These are phyloP conservation scores for Pentalonia nigronervosa DNA, from an alignment of 1,140 invertebrate genomes.

Conservation along the genomic window DNA sequence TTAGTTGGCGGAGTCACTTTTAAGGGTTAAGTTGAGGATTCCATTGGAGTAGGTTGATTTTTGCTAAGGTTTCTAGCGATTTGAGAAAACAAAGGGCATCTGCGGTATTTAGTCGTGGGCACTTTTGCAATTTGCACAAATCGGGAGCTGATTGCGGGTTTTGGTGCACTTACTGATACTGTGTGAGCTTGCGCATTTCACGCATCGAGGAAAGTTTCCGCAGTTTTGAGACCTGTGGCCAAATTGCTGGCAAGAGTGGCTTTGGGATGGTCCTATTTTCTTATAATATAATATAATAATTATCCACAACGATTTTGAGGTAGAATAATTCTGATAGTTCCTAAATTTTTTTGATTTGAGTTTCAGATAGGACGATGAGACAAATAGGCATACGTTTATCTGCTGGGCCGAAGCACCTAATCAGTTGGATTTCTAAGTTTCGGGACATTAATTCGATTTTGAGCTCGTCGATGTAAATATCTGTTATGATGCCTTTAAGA, in stretches of 20 bases:
- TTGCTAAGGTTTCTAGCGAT: neutral
- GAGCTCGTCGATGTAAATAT: neutral
- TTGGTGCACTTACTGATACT: no score
- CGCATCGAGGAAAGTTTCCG: neutral
- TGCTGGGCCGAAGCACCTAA: no score
- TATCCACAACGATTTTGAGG: neutral
- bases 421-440: no score
- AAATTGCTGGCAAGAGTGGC: neutral
- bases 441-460: no score
- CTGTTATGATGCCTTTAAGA: neutral
- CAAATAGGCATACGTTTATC: neutral
- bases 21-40: neutral
- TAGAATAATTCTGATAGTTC: neutral
- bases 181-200: no score
- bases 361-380: neutral
- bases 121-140: constrained; percentile 3
- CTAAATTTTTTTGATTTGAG: neutral
- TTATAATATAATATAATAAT: no score
- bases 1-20: neutral
- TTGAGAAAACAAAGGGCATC: neutral
- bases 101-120: neutral
- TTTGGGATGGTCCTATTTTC: neutral
- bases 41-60: neutral
- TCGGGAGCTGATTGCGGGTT: neutral
- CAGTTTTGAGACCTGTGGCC: neutral